Evolutionary conservation across 53 echinoderm and acorn worm genomes (phyloP).

Genomic region (Mesocentrotus franciscanus): DNA sequence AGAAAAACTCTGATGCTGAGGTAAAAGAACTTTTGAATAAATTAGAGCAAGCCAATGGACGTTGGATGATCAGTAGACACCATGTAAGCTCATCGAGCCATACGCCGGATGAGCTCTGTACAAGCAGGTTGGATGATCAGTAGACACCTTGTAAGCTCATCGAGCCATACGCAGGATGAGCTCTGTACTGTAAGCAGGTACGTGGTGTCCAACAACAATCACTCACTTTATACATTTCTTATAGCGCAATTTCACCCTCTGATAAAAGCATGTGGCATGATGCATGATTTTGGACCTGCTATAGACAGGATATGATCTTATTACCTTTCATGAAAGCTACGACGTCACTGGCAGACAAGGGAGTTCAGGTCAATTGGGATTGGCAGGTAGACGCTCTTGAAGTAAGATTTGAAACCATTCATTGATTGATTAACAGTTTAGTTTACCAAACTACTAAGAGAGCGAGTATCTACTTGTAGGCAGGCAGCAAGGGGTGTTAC

Average conservation of each 20-base stretch:
- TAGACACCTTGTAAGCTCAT: slow-evolving; percentile 11
- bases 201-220: slow-evolving; percentile 21
- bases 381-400: no score
- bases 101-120: not conserved
- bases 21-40: not conserved
- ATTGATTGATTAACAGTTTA: no score
- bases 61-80: not conserved
- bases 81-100: slow-evolving; percentile 18
- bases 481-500: no score
- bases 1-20: not conserved
- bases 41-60: not conserved
- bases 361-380: no score
- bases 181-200: slow-evolving; percentile 20
- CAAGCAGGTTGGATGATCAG: slow-evolving; percentile 5
- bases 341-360: slow-evolving; percentile 8
- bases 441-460: no score
- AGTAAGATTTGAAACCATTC: no score
- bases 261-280: not conserved
- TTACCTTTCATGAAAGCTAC: not conserved
- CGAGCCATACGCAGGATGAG: not conserved
- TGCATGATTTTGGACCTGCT: not conserved
- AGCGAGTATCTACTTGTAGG: no score
- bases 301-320: not conserved
- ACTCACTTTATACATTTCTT: slow-evolving; percentile 14
- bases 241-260: slow-evolving; percentile 34